Evolutionary conservation across 2,797 vertebrate genomes (phyloP).

Genomic region (Oceanodroma leucorhoa): DNA sequence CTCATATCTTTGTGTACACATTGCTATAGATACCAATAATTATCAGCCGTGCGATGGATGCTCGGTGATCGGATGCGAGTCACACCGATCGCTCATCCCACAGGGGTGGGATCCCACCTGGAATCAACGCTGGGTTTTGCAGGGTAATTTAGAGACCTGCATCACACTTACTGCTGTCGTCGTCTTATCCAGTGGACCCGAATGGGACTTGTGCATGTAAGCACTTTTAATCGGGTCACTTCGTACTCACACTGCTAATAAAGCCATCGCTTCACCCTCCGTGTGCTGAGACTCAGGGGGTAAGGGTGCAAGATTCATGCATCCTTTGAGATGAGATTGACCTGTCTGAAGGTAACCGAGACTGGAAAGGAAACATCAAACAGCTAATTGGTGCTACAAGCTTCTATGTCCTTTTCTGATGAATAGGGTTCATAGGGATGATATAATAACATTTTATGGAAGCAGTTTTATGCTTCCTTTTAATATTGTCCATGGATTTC

Average conservation of each 20-base stretch:
- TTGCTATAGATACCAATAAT: fast-evolving
- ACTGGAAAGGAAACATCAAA: background rate
- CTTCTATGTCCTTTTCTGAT: background rate
- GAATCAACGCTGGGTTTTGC: fast-evolving
- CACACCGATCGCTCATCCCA: fast-evolving
- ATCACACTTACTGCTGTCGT: fast-evolving
- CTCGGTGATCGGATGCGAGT: fast-evolving
- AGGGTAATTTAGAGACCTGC: fast-evolving
- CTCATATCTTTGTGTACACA: fast-evolving
- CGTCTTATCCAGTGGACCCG: fast-evolving
- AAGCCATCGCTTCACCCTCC: background rate
- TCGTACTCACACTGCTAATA: background rate
- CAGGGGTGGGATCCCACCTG: background rate
- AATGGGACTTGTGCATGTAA: fast-evolving
- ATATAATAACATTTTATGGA: background rate
- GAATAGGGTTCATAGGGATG: background rate
- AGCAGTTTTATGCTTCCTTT: background rate
- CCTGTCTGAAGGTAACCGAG: background rate
- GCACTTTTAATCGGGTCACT: too few relatives aligned
- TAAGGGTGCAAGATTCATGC: background rate
- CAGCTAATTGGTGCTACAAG: background rate
- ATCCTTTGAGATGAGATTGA: background rate
- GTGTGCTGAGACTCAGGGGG: background rate
- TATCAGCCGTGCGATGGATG: fast-evolving
- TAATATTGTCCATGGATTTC: background rate